Evolutionary conservation across 2,797 vertebrate species (phyloP), one percentile per base, ranked within the genome.

Genomic region (Hydrolagus colliei): DNA sequence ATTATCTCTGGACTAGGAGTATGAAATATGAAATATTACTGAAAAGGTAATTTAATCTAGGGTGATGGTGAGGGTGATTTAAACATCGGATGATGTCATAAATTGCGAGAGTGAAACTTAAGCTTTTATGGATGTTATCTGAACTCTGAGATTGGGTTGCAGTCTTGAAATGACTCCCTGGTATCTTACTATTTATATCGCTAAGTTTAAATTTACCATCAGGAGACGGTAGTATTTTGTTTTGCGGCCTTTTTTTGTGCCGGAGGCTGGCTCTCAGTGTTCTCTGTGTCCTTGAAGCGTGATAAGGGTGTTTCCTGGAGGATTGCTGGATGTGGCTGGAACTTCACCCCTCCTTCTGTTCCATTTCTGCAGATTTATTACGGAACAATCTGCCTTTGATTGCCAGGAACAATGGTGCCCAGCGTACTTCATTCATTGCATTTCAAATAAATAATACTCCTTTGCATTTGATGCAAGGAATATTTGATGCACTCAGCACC

Each of bases 31-130:
- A 74, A n/a, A 84, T 67, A 71, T 65, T 16, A 67, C 41, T 65
- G 13, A 80, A 32, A 41, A 18, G 9, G 14, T 41, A 84, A 84
- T 84, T 16, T 32, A 68, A 41, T 59, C 18, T 1, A 59, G 18
- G 75, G 27, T 27, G 27, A 27, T 27, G 61, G 75, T 61, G 27
- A 27, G 27, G 27, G 27, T 27, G 27, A 27, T 27, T 27, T 27
- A 27, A 27, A 27, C 27, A 27, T 77, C 18, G 61, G 75, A 77
- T 77, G 75, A 61, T 8, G 75, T 61, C 14, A 61, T 77, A 59
- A 77, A 77, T 77, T 77, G 75, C 61, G 75, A 76, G 41, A 61
- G 41, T 20, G 75, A 59, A 61, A 77, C 61, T 77, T 52, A 76
- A 76, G 41, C 35, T 9, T 76, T 61, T 77, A 77, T 77, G 75